phyloP scores from a whole-genome alignment of 2,797 vertebrate genomes.

The Mallotus villosus region DNA sequence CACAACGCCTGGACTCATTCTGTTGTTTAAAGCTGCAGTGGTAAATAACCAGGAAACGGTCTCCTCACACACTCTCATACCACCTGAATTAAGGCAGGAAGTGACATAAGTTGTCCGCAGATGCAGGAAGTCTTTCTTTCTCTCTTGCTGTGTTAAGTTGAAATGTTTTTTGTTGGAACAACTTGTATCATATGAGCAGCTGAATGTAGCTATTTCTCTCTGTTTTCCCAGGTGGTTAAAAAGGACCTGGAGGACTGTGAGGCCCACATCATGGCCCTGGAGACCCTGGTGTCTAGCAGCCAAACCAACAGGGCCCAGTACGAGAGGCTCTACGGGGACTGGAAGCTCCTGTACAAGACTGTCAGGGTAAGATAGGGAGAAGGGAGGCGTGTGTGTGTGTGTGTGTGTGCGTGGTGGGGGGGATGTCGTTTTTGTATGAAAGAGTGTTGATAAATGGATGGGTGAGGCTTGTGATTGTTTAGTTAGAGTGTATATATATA shows the following conservation, averaged over 20 bases:
- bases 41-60: too few relatives aligned
- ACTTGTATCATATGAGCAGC: too few relatives aligned
- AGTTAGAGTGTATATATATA: background rate
- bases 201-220: too few relatives aligned
- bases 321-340: slow-evolving; percentile 75
- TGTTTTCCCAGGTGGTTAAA: slow-evolving; percentile 74
- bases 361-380: slow-evolving; percentile 74
- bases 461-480: background rate
- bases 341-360: slow-evolving; percentile 71
- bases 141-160: too few relatives aligned
- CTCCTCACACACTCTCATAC: too few relatives aligned
- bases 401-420: slow-evolving; percentile 6
- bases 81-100: too few relatives aligned
- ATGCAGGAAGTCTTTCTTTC: too few relatives aligned
- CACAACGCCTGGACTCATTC: too few relatives aligned
- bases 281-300: slow-evolving; percentile 77
- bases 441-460: background rate
- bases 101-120: too few relatives aligned
- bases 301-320: slow-evolving; percentile 73
- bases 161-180: too few relatives aligned
- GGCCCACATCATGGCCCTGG: slow-evolving; percentile 74
- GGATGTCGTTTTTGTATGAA: background rate
- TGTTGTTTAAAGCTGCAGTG: too few relatives aligned
- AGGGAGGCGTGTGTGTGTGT: background rate
- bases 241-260: slow-evolving; percentile 82